Evolutionary conservation across 2,888 invertebrate genomes (phyloP).

Genomic region (Andrena flavipes): DNA sequence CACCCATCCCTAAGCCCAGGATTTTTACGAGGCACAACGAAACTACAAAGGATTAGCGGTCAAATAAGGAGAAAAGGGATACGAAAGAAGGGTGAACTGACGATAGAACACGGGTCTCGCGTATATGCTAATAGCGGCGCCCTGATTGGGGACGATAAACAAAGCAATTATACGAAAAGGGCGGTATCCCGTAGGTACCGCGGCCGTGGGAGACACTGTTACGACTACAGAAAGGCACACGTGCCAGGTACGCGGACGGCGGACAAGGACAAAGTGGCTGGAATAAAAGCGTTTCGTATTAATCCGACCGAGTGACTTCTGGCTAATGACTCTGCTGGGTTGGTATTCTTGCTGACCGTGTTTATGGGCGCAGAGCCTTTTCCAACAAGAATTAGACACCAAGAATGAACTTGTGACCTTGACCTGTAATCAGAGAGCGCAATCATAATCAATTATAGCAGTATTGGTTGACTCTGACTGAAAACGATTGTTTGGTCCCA

Average conservation of each 20-base stretch:
- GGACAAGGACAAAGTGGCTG: constrained; percentile 64
- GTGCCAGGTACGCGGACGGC: constrained; percentile 57
- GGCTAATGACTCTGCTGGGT: constrained; percentile 58
- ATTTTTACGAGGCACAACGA: constrained; percentile 1
- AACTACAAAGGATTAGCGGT: constrained; percentile 28
- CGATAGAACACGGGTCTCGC: constrained; percentile 65
- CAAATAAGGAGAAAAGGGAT: constrained; percentile 38
- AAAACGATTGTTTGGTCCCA: no score
- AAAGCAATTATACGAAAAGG: constrained; percentile 83
- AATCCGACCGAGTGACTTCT: constrained; percentile 62
- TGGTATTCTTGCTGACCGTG: constrained; percentile 21
- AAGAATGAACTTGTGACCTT: neutral
- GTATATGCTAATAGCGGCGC: constrained; percentile 81
- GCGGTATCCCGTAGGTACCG: constrained; percentile 72
- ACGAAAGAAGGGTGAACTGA: constrained; percentile 34
- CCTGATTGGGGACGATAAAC: constrained; percentile 83
- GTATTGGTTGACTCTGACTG: no score
- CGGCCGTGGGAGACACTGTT: constrained; percentile 51
- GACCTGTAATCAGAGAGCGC: no score
- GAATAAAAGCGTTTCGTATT: constrained; percentile 67
- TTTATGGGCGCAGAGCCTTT: constrained; percentile 8
- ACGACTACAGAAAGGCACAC: constrained; percentile 59
- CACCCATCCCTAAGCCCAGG: neutral
- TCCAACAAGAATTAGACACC: neutral
- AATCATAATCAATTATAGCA: no score